Evolutionary conservation across 1,140 invertebrate species (phyloP).

Genomic region (Polyergus mexicanus): DNA sequence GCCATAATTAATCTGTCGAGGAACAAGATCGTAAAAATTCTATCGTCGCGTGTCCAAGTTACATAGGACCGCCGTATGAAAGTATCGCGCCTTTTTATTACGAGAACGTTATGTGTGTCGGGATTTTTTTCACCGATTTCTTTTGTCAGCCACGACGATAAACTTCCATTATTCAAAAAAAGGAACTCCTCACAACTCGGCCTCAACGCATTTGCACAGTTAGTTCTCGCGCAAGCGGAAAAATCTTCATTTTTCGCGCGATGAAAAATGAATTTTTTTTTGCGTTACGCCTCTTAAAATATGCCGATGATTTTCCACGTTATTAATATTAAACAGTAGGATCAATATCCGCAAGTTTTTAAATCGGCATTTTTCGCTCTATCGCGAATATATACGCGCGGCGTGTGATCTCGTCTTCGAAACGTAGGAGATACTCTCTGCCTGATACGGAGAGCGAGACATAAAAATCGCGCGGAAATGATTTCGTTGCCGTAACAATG

Average conservation of each 20-base stretch:
- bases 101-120: not conserved
- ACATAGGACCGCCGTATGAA: not conserved
- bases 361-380: not conserved
- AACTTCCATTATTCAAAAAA: conserved; percentile 53
- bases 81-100: conserved; percentile 27
- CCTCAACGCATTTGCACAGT: not conserved
- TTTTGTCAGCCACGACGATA: conserved; percentile 38
- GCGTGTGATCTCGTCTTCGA: conserved; percentile 19
- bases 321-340: not conserved
- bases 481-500: conserved; percentile 52
- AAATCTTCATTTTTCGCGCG: conserved; percentile 14
- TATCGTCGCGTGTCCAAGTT: conserved; percentile 38
- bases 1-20: conserved; percentile 34
- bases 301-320: not conserved
- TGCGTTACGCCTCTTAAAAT: not conserved
- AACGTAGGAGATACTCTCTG: not conserved
- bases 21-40: conserved; percentile 19
- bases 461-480: conserved; percentile 53
- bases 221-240: conserved; percentile 25
- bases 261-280: not conserved
- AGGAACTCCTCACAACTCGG: conserved; percentile 26
- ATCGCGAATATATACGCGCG: not conserved
- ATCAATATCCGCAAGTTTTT: not conserved
- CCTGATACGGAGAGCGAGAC: not conserved
- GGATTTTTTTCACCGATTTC: conserved; percentile 34